Base-by-base conservation (phyloP, 2,113 vertebrate genomes). In the Henicopernis longicauda region DNA sequence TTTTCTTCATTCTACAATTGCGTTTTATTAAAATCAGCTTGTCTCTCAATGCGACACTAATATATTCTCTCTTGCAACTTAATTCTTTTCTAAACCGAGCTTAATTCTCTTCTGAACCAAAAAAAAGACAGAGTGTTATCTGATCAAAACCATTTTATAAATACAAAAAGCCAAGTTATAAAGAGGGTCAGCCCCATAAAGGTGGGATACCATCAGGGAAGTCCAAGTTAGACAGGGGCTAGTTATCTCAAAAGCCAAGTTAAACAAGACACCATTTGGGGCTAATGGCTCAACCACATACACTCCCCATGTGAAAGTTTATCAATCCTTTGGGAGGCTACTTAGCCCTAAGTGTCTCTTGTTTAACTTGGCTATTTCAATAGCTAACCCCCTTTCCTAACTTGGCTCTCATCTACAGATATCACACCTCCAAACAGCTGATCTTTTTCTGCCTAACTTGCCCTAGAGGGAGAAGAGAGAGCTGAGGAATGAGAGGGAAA, bases 281-380 rank as follows among this genome's bases (percentile, higher is more conserved):
- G 73, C 70, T 97, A 96, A 97, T 85, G 93, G 96, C 81, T 96
- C 66, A 93, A 91, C 78, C 58, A 2, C 93, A 91, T 55, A 91
- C 78, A 70, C 82, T 96, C 91, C 87, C 84, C 74, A 94, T 66
- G 94, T 96, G 87, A 97, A 97, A 96, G 93, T 96, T 97, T 97
- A 97, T 97, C 97, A 97, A 49, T 91, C 96, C 91, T 97, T 82
- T 90, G 95, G 96, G 97, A 97, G 74, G 13, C 91, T 95, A 95
- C 93, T 97, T 97, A 97, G 91, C 63, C 67, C 66, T 96, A 96
- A 91, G 96, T 96, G 94, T 96, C 94, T 97, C 84, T 82, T 97
- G 96, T 97, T 97, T 97, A 96, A 93, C 93, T 97, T 97, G 95
- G 93, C 96, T 82, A 95, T 96, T 96, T 82, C 54, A 88, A 97